These are phyloP conservation scores for Centropus bengalensis DNA, from an alignment of 2,113 vertebrate genomes.

Conservation along the genomic window DNA sequence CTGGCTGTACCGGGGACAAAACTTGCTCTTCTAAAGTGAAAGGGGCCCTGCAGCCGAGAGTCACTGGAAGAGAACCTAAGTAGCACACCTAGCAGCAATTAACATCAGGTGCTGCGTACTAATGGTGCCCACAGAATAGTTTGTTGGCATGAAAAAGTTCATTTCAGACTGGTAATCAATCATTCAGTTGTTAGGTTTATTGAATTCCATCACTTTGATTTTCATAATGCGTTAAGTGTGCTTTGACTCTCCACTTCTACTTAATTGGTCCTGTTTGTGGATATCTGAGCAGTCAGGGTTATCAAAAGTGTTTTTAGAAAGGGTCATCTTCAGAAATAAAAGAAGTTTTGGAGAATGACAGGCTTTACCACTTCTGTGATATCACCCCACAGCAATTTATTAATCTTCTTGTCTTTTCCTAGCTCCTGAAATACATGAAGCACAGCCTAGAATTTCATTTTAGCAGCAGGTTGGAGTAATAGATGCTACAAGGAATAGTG, in stretches of 20 bases:
- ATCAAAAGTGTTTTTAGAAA: background rate
- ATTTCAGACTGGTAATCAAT: background rate
- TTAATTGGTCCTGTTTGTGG: background rate
- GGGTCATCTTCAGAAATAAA: background rate
- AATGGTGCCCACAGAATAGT: background rate
- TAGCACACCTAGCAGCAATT: background rate
- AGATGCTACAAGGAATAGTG: conserved; percentile 41
- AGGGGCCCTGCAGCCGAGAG: background rate
- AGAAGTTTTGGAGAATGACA: background rate
- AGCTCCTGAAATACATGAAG: conserved; percentile 33
- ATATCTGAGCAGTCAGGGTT: background rate
- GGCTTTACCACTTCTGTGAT: background rate
- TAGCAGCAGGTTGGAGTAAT: conserved; percentile 65
- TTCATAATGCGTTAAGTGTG: background rate
- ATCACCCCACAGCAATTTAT: background rate
- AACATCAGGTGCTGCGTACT: background rate
- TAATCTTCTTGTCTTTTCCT: conserved; percentile 1
- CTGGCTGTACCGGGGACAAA: background rate
- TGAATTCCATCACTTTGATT: background rate
- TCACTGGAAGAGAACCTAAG: background rate
- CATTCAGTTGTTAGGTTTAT: background rate
- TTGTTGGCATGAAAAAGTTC: background rate
- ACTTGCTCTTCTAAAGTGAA: background rate
- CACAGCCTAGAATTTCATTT: conserved; percentile 54
- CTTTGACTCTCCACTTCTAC: background rate